phyloP scores from a whole-genome alignment of 2,888 invertebrate species.

The Noctua comes region DNA sequence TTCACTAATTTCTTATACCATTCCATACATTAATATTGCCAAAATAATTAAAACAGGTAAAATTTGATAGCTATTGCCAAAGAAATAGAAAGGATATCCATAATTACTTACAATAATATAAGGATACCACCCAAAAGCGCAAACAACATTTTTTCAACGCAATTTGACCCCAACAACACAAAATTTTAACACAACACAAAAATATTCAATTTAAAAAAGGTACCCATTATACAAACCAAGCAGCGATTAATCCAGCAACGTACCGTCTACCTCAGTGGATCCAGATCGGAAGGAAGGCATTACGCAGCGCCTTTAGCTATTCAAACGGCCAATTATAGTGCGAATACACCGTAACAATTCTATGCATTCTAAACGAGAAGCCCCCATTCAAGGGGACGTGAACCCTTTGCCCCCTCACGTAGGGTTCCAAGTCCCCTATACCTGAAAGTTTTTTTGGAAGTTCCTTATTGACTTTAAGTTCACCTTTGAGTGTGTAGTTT shows the following conservation, averaged over 20 bases:
- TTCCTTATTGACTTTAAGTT: slow-evolving; percentile 54
- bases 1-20: too few species aligned
- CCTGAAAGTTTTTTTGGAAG: slow-evolving; percentile 47
- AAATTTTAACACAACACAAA: not conserved
- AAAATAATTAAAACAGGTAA: too few species aligned
- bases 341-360: slow-evolving; percentile 60
- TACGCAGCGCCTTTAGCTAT: slow-evolving; percentile 47
- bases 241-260: slow-evolving; percentile 22
- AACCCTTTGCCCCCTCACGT: slow-evolving; percentile 20
- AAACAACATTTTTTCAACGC: not conserved
- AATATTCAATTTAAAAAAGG: slow-evolving; percentile 38
- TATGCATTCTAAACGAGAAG: slow-evolving; percentile 65
- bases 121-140: not conserved
- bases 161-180: not conserved
- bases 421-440: slow-evolving; percentile 21
- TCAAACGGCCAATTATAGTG: slow-evolving; percentile 64
- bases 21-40: too few species aligned
- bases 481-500: slow-evolving; percentile 41
- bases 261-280: slow-evolving; percentile 16
- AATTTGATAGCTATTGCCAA: too few species aligned
- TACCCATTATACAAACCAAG: slow-evolving; percentile 5
- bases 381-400: slow-evolving; percentile 27
- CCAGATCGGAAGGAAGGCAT: slow-evolving; percentile 59
- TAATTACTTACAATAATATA: not conserved
- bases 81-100: not conserved